Percentiles rank a stretch among this genome's conserved stretches.
phyloP scores from a whole-genome alignment of 2,797 vertebrate species.

The Eulemur albifrons region DNA sequence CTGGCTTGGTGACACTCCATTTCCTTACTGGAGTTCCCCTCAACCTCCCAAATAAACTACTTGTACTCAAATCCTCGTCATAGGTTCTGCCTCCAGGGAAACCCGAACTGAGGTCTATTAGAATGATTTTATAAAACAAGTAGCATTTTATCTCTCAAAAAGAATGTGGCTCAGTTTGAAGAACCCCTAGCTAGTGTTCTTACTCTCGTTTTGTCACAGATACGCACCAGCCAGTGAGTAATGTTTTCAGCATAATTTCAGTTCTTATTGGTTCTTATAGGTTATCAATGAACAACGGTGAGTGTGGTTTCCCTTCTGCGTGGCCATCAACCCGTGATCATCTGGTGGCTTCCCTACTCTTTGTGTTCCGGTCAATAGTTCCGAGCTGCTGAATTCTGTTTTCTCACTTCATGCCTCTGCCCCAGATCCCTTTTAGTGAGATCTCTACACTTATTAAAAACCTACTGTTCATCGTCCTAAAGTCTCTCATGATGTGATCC shows the following conservation, averaged over 20 bases:
- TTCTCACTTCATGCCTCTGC: not conserved
- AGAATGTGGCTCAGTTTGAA: not conserved
- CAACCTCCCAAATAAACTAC: not conserved
- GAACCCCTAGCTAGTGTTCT: not conserved
- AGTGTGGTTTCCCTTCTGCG: not conserved
- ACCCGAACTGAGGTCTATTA: not conserved
- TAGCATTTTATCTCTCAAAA: not conserved
- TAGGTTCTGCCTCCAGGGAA: not conserved
- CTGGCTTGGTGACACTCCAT: not conserved
- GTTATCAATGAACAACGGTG: not conserved
- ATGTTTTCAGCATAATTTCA: not conserved
- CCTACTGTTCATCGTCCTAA: not conserved
- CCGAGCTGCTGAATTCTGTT: not conserved
- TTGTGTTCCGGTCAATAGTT: not conserved
- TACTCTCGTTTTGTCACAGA: not conserved
- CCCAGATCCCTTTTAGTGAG: not conserved
- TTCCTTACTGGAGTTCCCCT: not conserved
- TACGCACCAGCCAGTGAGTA: not conserved
- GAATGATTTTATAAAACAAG: not conserved
- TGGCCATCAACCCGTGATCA: not conserved
- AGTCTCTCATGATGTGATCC: not conserved
- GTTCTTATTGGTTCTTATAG: not conserved
- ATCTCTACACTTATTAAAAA: not conserved
- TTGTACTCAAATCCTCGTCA: not conserved
- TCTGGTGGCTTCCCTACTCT: not conserved